Evolutionary conservation across 2,888 invertebrate genomes (phyloP).

Genomic region (Calliscelio sp.): DNA sequence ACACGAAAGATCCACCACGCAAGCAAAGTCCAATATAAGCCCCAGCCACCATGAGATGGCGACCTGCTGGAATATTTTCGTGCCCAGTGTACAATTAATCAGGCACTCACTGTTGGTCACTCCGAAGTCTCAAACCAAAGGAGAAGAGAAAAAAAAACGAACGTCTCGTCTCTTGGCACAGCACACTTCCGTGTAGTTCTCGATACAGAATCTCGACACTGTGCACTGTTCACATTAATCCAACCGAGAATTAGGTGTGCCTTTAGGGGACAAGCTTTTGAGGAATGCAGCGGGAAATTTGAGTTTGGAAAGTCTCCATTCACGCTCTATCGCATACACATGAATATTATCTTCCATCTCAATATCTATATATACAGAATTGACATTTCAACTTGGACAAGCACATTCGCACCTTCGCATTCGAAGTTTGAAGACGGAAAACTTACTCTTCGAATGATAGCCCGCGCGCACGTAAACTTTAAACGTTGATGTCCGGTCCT

Average conservation of each 20-base stretch:
- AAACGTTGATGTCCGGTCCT: background rate
- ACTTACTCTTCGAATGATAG: slow-evolving; percentile 67
- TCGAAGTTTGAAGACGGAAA: background rate
- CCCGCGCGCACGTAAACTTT: slow-evolving; percentile 65
- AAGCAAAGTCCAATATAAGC: background rate
- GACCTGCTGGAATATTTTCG: slow-evolving; percentile 37
- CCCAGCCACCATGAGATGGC: background rate
- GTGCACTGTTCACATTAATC: slow-evolving; percentile 62
- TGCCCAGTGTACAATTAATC: slow-evolving; percentile 35
- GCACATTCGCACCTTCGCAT: slow-evolving; percentile 33
- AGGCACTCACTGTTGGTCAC: slow-evolving; percentile 53
- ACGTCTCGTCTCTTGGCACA: slow-evolving; percentile 24
- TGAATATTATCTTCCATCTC: background rate
- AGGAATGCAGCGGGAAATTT: background rate
- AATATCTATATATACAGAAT: background rate
- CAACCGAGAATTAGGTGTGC: slow-evolving; percentile 8
- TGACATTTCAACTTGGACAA: too few relatives aligned
- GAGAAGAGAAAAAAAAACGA: slow-evolving; percentile 1
- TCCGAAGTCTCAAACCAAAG: background rate
- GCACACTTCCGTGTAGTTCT: slow-evolving; percentile 44
- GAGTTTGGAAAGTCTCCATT: background rate
- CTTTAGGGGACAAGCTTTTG: slow-evolving; percentile 25
- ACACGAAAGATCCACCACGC: slow-evolving; percentile 15
- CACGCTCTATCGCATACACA: background rate
- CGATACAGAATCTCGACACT: slow-evolving; percentile 32